Conservation (phyloP, 2,113 vertebrate species). For the Mesitornis unicolor region DNA sequence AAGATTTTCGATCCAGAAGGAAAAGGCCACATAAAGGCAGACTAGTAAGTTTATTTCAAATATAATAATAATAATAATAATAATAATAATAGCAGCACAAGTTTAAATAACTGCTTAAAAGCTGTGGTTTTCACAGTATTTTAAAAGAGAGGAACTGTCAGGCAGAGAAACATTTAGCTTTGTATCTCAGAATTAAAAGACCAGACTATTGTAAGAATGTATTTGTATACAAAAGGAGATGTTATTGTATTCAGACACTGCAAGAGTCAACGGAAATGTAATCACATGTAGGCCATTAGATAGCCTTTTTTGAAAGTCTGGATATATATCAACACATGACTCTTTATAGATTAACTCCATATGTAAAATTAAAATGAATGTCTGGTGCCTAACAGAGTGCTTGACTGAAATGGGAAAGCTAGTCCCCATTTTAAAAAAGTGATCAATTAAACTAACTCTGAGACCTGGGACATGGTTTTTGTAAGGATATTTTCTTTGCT, state of each 20-base stretch:
- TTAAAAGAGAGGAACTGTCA: neutral
- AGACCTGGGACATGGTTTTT: neutral
- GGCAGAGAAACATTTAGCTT: neutral
- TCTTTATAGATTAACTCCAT: conserved; percentile 53
- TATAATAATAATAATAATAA: neutral
- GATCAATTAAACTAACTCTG: conserved; percentile 39
- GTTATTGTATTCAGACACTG: conserved; percentile 54
- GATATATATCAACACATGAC: conserved; percentile 52
- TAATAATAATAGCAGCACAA: neutral
- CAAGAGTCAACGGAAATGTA: conserved; percentile 48
- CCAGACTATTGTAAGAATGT: neutral
- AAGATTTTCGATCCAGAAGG: conserved; percentile 89
- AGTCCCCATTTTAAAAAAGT: neutral
- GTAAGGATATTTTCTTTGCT: neutral
- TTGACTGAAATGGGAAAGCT: neutral
- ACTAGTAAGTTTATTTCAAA: conserved; percentile 80
- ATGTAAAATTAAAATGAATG: conserved; percentile 45
- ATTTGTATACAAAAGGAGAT: conserved; percentile 33
- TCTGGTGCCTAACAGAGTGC: conserved; percentile 5
- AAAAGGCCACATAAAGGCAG: conserved; percentile 85
- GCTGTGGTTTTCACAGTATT: neutral
- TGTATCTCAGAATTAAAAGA: neutral
- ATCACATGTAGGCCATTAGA: conserved; percentile 66
- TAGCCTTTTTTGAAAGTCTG: conserved; percentile 61
- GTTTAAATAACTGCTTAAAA: conserved; percentile 2